Base-by-base conservation (phyloP, 2,888 invertebrate species). In the Eristalinus sepulchralis region DNA sequence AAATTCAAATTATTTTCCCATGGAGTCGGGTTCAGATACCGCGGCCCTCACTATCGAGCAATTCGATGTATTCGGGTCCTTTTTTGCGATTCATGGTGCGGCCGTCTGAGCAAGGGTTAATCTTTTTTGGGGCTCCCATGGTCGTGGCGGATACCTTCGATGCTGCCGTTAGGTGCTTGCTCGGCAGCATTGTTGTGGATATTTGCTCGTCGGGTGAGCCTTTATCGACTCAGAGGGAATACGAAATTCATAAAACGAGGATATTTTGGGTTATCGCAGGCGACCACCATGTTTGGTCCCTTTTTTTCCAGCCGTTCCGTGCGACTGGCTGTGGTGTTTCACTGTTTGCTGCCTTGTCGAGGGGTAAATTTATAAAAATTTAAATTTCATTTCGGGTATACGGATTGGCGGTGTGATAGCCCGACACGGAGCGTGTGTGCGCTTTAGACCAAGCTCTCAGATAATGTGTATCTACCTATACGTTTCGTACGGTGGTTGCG, bases 171-270 rank as follows among this genome's bases (percentile, higher is more conserved):
- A 79, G 86, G 79, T 79, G 78, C 78, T 75, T 34, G 76, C 73
- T 78, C 60, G 34, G 68, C 73, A 73, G 85, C 68, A 84, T 66
- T 83, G 63, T 73, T 80, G 64, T 70, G 71, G 71, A 67, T 81
- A 70, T 81, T 75, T 82, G 82, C 78, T 81, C 75, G 78, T 71
- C 27, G 78, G 82, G 70, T 17, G 82, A 83, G 83, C 82, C 79
- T 83, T 86, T 83, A 86, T 86, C 82, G 86, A 86, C 86, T 86
- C 86, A 39, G 66, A 76, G 86, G 86, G 86, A 86, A 86, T 86
- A 86, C 86, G 75, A 79, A 86, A 86, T 86, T 86, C 86, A 86
- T 86, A 86, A 86, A 83, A 86, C 75, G 82, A 66, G 86, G 78
- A 83, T 83, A 86, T 83, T 83, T 86, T 82, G 33, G 86, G 86